These are phyloP conservation scores for Drosophila simulans DNA, from an alignment of 1,140 invertebrate species.

Conservation along the genomic window DNA sequence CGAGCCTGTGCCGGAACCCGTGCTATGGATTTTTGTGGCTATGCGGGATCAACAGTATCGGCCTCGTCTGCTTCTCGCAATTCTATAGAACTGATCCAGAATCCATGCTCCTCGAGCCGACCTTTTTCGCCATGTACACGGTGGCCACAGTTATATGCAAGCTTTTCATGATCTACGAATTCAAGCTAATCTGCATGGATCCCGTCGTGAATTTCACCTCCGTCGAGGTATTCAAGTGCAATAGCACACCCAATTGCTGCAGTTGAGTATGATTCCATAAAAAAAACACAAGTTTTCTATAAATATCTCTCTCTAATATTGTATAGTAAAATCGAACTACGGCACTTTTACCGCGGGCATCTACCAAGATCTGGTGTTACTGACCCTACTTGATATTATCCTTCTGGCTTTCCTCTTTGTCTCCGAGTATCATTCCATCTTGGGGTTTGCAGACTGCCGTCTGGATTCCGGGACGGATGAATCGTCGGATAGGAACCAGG, in stretches of 20 bases:
- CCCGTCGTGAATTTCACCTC: conserved; percentile 41
- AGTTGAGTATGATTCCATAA: conserved; percentile 35
- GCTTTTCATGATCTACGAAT: conserved; percentile 33
- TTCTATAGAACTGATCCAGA: not conserved
- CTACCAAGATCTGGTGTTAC: not conserved
- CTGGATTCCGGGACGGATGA: not conserved
- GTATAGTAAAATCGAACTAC: conserved; percentile 6
- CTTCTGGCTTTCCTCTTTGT: not conserved
- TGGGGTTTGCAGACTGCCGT: conserved; percentile 2
- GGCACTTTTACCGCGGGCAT: not conserved
- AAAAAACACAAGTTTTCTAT: not conserved
- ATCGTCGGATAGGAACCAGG: fast-evolving
- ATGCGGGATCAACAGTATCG: not conserved
- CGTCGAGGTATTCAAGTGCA: conserved; percentile 28
- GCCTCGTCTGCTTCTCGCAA: conserved; percentile 32
- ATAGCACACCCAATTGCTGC: conserved; percentile 50
- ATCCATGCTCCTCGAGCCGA: not conserved
- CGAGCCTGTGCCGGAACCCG: conserved; percentile 3
- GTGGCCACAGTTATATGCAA: conserved; percentile 37
- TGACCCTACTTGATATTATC: not conserved
- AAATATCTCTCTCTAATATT: too few species aligned
- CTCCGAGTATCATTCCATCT: conserved; percentile 4
- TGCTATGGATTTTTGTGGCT: conserved; percentile 12
- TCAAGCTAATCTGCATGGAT: conserved; percentile 35
- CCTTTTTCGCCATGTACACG: conserved; percentile 21